Evolutionary conservation across 2,888 invertebrate species (phyloP).

Genomic region (Trichogramma evanescens): DNA sequence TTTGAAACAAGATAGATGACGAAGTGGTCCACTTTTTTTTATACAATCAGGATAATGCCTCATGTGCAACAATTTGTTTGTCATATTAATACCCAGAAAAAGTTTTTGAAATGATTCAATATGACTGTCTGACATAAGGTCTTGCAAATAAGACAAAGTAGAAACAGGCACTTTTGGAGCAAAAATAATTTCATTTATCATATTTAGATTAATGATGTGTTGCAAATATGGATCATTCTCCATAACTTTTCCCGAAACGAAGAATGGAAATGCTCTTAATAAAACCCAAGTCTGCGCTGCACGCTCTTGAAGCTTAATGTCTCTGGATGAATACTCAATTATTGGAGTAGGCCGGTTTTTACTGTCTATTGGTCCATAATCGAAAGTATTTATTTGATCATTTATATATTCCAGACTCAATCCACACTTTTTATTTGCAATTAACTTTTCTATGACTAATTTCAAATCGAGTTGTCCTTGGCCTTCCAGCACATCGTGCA

Average conservation of each 20-base stretch:
- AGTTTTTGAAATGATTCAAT: neutral
- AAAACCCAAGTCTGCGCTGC: slow-evolving; percentile 21
- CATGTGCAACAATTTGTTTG: neutral
- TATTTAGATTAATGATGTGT: slow-evolving; percentile 12
- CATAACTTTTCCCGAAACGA: slow-evolving; percentile 16
- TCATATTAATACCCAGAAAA: neutral
- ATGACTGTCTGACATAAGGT: neutral
- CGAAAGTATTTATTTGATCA: too few species aligned
- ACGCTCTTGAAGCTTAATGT: slow-evolving; percentile 15
- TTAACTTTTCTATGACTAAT: too few species aligned
- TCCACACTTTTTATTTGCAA: too few species aligned
- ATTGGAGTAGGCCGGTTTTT: too few species aligned
- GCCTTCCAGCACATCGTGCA: too few species aligned
- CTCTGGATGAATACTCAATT: slow-evolving; percentile 5
- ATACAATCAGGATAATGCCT: neutral
- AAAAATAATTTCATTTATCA: slow-evolving; percentile 5
- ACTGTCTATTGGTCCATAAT: too few species aligned
- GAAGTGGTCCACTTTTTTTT: neutral
- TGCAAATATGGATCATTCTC: slow-evolving; percentile 13
- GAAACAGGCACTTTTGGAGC: neutral
- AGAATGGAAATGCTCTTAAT: slow-evolving; percentile 19
- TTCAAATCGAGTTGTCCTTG: too few species aligned
- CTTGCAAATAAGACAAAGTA: neutral
- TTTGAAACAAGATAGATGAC: neutral
- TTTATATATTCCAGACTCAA: too few species aligned